Base-by-base conservation (phyloP, 2,888 invertebrate species). In the Oligia strigilis region DNA sequence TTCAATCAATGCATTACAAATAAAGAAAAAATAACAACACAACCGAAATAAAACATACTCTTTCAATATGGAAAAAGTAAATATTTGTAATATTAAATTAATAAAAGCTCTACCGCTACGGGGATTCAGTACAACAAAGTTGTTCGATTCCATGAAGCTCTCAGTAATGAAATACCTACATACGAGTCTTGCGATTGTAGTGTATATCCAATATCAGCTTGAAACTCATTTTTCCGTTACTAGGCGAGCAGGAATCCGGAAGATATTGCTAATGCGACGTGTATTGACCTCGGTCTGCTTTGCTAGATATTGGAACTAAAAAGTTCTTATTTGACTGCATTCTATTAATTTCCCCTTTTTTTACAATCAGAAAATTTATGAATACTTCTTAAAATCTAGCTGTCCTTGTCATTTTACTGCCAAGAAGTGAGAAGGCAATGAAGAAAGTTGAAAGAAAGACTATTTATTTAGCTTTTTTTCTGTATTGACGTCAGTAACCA, bases 181-280 rank as follows among this genome's bases (percentile, higher is more conserved):
- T 62, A 73, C 23, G 58, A 70, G 70, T 46, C 49, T 72, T 82
- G 60, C 58, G 55, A 79, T 69, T 78, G 75, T 85, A 64, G 72
- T 66, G n/a, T 82, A 72, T 58, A 82, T 77, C 67, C 75, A 82
- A 84, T 85, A 78, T 75, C 69, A 75, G 58, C 69, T 72, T 58
- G n/a, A 58, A 81, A 78, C 78, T 73, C 66, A 82, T 84, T 84
- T 84, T 85, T 85, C 82, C 40, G 72, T 74, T 79, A 84, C 84
- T 75, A 82, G 75, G 62, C 58, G 70, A 49, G 65, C 78, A 82
- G 65, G 43, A 78, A 55, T 84, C 72, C 72, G 75, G 85, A 84
- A 82, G 78, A 84, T 82, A 84, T 82, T 85, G 75, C 75, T 85
- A 84, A 84, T 85, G 49, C 72, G 62, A 82, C 75, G 72, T 84